phyloP scores from a whole-genome alignment of 2,113 vertebrate genomes.

The Sebastes schlegelii region DNA sequence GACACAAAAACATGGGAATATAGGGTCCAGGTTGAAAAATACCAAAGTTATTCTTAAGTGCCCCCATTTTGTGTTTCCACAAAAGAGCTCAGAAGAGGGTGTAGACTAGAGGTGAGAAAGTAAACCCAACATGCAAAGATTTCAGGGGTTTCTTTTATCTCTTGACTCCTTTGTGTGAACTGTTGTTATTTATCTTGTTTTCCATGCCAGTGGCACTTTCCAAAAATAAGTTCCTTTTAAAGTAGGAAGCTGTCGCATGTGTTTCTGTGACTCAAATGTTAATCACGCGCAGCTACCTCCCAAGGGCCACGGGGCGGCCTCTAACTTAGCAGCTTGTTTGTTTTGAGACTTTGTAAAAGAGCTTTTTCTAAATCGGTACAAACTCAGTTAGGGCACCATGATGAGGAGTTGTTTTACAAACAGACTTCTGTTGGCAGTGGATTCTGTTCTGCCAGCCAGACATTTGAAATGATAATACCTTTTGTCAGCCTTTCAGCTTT shows the following conservation, averaged over 20 bases:
- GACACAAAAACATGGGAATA: too few species aligned
- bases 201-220: conserved; percentile 61
- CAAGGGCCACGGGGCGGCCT: conserved; percentile 45
- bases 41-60: too few species aligned
- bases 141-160: conserved; percentile 26
- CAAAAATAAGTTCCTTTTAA: conserved; percentile 69
- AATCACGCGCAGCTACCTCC: conserved; percentile 46
- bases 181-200: conserved; percentile 58
- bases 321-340: conserved; percentile 64
- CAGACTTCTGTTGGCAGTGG: conserved; percentile 43
- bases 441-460: conserved; percentile 37
- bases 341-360: conserved; percentile 57
- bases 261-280: conserved; percentile 64
- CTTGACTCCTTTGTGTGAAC: conserved; percentile 45
- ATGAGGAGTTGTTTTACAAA: conserved; percentile 59
- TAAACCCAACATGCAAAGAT: conserved; percentile 37
- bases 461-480: conserved; percentile 57
- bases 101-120: conserved; percentile 3
- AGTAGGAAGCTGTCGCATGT: conserved; percentile 59
- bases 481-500: conserved; percentile 60
- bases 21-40: too few species aligned
- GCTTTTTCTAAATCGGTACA: conserved; percentile 48
- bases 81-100: conserved; percentile 8
- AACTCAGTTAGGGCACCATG: conserved; percentile 42
- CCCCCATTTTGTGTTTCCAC: conserved; percentile 10